A percentile compares a stretch with the other conserved stretches of the same genome.
Evolutionary conservation across 1,140 invertebrate species (phyloP).

Genomic region (Atta colombica): DNA sequence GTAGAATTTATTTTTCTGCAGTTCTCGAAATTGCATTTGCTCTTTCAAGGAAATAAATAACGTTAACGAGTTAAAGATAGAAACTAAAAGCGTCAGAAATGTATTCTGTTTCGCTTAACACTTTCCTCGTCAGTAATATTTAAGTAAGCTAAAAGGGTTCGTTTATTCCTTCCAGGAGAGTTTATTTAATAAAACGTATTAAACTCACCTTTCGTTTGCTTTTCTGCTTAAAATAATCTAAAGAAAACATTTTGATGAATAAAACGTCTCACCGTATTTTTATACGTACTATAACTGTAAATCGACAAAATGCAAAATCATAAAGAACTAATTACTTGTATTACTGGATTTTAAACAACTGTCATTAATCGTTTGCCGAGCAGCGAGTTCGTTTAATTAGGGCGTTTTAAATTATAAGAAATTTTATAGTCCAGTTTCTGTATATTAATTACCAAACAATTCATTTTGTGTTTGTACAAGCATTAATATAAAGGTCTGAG

Average conservation of each 20-base stretch:
- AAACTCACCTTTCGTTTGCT: constrained; percentile 44
- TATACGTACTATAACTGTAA: background rate
- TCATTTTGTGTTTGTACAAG: constrained; percentile 29
- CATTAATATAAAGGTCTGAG: constrained; percentile 30
- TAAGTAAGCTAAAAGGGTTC: constrained; percentile 42
- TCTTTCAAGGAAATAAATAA: constrained; percentile 41
- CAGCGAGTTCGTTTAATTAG: background rate
- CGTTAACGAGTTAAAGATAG: constrained; percentile 23
- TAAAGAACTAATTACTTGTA: constrained; percentile 47
- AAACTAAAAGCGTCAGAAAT: constrained; percentile 41
- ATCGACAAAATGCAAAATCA: constrained; percentile 23
- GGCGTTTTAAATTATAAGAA: background rate
- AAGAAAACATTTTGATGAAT: constrained; percentile 42
- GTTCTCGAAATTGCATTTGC: constrained; percentile 26
- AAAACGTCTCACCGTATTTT: constrained; percentile 11
- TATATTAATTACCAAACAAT: constrained; percentile 35
- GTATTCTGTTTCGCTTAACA: constrained; percentile 31
- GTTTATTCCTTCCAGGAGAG: constrained; percentile 47
- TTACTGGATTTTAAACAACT: constrained; percentile 33
- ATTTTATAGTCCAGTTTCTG: constrained; percentile 37
- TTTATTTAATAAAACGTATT: constrained; percentile 62
- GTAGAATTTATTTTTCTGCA: constrained; percentile 6
- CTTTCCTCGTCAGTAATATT: constrained; percentile 53
- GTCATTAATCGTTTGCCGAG: background rate
- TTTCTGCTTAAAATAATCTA: constrained; percentile 45